Evolutionary conservation across 2,888 invertebrate genomes (phyloP).

Genomic region (Plagodis dolabraria): DNA sequence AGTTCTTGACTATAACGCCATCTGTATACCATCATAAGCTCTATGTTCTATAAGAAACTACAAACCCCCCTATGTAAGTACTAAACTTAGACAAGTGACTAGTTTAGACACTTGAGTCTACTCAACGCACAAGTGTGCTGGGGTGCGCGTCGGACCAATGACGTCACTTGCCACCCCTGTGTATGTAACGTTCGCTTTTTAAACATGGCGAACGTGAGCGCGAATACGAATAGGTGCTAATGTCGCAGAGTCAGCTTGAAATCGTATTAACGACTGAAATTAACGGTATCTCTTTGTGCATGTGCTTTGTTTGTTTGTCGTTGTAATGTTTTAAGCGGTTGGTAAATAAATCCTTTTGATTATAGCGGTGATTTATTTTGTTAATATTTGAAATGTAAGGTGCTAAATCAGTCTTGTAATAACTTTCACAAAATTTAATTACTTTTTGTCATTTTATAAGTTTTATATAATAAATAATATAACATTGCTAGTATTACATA

Average conservation of each 20-base stretch:
- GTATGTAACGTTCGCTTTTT: constrained; percentile 49
- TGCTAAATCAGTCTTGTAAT: no score
- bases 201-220: constrained; percentile 55
- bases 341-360: constrained; percentile 25
- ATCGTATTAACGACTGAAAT: constrained; percentile 30
- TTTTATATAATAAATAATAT: no score
- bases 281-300: constrained; percentile 24
- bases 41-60: constrained; percentile 1
- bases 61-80: constrained; percentile 12
- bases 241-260: constrained; percentile 41
- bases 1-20: not conserved
- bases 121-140: constrained; percentile 31
- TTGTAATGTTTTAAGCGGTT: constrained; percentile 18
- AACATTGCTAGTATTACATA: no score
- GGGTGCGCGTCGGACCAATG: constrained; percentile 79
- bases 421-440: no score
- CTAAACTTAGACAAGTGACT: constrained; percentile 33
- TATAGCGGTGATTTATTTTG: not conserved
- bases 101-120: constrained; percentile 35
- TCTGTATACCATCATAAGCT: not conserved
- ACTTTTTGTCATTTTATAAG: no score
- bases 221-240: constrained; percentile 53
- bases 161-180: constrained; percentile 61
- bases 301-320: constrained; percentile 16
- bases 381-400: no score